Conservation (phyloP, 2,888 invertebrate species). For the Corbicula japonica region DNA sequence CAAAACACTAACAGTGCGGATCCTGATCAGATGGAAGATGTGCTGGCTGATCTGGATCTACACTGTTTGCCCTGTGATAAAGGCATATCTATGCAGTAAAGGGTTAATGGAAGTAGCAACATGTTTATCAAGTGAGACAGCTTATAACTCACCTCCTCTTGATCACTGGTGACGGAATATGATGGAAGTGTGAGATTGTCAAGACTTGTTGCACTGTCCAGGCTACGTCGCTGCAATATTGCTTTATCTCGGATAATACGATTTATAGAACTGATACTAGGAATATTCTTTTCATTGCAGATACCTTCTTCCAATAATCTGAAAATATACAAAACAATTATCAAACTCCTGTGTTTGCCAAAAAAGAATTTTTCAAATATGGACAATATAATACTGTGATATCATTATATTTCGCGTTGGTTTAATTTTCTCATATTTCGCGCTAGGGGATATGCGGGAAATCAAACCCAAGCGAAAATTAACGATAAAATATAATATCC, state of each 20-base stretch:
- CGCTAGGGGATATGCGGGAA: too few relatives aligned
- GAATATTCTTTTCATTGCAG: constrained; percentile 86
- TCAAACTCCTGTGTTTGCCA: too few relatives aligned
- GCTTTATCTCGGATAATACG: constrained; percentile 86
- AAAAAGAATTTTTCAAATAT: too few relatives aligned
- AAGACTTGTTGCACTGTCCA: constrained; percentile 64
- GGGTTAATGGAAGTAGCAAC: not conserved
- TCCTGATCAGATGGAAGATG: not conserved
- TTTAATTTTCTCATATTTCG: too few relatives aligned
- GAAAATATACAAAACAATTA: constrained; percentile 40
- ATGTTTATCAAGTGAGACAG: not conserved
- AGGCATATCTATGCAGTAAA: not conserved
- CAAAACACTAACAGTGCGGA: too few relatives aligned
- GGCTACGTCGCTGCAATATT: constrained; percentile 77
- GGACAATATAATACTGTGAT: too few relatives aligned
- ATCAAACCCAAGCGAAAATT: too few relatives aligned
- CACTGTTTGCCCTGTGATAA: too few relatives aligned
- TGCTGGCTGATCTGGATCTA: too few relatives aligned
- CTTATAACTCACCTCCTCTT: constrained; percentile 68
- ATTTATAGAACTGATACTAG: constrained; percentile 86
- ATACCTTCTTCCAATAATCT: constrained; percentile 85
- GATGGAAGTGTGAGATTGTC: constrained; percentile 43
- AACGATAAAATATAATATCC: too few relatives aligned
- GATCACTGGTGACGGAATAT: constrained; percentile 41
- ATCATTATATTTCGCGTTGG: too few relatives aligned